Conservation (phyloP, 1,140 invertebrate species). For the Oreohelix idahoensis region DNA sequence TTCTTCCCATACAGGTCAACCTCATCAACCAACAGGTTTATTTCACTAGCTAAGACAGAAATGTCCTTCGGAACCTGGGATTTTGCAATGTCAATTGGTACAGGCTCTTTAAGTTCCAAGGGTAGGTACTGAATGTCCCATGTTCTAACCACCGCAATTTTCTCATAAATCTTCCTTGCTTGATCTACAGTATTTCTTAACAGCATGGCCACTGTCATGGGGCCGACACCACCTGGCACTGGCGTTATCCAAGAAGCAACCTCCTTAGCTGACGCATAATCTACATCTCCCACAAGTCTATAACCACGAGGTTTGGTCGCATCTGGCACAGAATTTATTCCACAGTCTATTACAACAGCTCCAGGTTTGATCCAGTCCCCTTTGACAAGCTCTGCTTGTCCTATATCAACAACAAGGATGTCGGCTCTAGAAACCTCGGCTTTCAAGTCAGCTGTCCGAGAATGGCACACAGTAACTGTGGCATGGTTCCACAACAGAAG, state of each 20-base stretch:
- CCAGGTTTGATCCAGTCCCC: conserved; percentile 98
- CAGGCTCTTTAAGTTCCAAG: conserved; percentile 65
- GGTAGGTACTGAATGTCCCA: conserved; percentile 69
- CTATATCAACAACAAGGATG: conserved; percentile 96
- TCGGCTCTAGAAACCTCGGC: conserved; percentile 80
- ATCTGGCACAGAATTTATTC: conserved; percentile 96
- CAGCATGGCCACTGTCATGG: conserved; percentile 98
- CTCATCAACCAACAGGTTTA: conserved; percentile 83
- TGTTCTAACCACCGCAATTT: conserved; percentile 45
- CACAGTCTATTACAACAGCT: conserved; percentile 99
- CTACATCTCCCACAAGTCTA: conserved; percentile 95
- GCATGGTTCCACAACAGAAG: conserved; percentile 96
- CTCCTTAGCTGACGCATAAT: conserved; percentile 83
- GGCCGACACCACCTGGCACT: conserved; percentile 97
- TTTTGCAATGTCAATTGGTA: conserved; percentile 84
- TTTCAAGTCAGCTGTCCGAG: conserved; percentile 87
- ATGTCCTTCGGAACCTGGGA: conserved; percentile 92
- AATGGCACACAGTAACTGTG: conserved; percentile 97
- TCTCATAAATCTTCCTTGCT: conserved; percentile 77
- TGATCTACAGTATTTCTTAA: conserved; percentile 95
- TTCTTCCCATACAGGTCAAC: conserved; percentile 92
- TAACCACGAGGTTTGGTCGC: conserved; percentile 85
- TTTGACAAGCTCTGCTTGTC: conserved; percentile 91
- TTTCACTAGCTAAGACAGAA: conserved; percentile 60
- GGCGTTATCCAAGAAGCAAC: conserved; percentile 94